Evolutionary conservation across 2,113 vertebrate genomes (phyloP).

Genomic region (Poeciliopsis prolifica): DNA sequence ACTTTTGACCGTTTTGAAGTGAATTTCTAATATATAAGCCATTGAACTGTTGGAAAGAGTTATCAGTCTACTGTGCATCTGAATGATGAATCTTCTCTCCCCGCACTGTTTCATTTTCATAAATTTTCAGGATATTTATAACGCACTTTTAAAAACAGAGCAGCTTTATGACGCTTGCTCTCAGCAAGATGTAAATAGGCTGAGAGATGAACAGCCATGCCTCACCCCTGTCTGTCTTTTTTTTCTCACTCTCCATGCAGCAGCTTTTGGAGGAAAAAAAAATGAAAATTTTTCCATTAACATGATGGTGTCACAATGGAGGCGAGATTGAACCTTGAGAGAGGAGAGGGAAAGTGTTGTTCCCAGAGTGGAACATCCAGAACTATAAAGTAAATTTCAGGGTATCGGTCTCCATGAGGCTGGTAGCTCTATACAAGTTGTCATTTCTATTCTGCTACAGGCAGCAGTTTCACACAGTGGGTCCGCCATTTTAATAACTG

Average conservation of each 20-base stretch:
- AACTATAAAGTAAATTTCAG: neutral
- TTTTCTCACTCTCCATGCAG: neutral
- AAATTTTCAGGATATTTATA: conserved; percentile 62
- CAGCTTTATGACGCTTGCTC: conserved; percentile 51
- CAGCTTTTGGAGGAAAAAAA: conserved; percentile 17
- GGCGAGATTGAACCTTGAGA: conserved; percentile 5
- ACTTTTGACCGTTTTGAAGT: conserved; percentile 51
- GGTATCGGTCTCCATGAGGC: neutral
- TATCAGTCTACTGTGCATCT: conserved; percentile 34
- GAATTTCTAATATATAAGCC: conserved; percentile 37
- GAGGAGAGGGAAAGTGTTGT: neutral
- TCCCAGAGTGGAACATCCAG: neutral
- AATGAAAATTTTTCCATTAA: conserved; percentile 2
- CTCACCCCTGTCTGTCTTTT: neutral
- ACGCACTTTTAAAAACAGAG: conserved; percentile 47
- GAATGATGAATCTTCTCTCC: conserved; percentile 50
- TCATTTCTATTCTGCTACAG: neutral
- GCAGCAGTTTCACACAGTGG: neutral
- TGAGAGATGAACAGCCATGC: conserved; percentile 28
- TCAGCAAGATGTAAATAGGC: conserved; percentile 32
- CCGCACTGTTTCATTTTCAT: conserved; percentile 59
- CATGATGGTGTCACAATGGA: conserved; percentile 12
- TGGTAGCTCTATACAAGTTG: neutral
- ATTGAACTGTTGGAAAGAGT: conserved; percentile 38
- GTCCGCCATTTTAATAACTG: conserved; percentile 3